phyloP scores from a whole-genome alignment of 1,140 invertebrate species.

The Heliconius hewitsoni region DNA sequence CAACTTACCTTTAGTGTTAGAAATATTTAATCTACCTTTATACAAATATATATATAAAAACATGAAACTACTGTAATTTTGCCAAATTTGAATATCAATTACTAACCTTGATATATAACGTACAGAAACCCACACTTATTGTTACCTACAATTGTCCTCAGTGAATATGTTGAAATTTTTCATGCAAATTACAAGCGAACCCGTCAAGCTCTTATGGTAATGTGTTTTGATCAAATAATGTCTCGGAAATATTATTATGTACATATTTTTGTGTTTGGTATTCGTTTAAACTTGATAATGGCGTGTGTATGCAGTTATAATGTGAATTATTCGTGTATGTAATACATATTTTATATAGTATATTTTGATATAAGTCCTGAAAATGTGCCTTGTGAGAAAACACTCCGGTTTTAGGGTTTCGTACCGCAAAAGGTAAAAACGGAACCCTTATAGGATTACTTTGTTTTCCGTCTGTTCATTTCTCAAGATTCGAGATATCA shows the following conservation, averaged over 20 bases:
- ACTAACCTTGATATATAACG: neutral
- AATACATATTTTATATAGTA: no score
- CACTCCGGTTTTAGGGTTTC: no score
- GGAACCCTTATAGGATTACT: no score
- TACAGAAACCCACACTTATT: neutral
- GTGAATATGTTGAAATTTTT: slow-evolving; percentile 44
- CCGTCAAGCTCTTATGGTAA: slow-evolving; percentile 41
- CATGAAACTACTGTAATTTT: neutral
- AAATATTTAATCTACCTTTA: no score
- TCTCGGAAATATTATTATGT: slow-evolving; percentile 34
- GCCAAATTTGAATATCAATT: neutral
- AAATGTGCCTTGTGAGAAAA: no score
- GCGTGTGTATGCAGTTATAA: neutral
- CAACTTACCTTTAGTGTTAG: no score
- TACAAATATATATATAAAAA: no score
- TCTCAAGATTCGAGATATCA: no score
- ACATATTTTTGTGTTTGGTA: slow-evolving; percentile 30
- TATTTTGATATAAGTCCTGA: no score
- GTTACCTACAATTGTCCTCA: slow-evolving; percentile 30
- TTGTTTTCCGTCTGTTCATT: no score
- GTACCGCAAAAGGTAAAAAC: no score
- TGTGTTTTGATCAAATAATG: slow-evolving; percentile 42
- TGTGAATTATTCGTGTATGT: neutral
- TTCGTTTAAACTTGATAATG: slow-evolving; percentile 4
- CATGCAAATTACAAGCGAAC: slow-evolving; percentile 43